phyloP scores from a whole-genome alignment of 2,113 vertebrate genomes.

The Panthera leo region DNA sequence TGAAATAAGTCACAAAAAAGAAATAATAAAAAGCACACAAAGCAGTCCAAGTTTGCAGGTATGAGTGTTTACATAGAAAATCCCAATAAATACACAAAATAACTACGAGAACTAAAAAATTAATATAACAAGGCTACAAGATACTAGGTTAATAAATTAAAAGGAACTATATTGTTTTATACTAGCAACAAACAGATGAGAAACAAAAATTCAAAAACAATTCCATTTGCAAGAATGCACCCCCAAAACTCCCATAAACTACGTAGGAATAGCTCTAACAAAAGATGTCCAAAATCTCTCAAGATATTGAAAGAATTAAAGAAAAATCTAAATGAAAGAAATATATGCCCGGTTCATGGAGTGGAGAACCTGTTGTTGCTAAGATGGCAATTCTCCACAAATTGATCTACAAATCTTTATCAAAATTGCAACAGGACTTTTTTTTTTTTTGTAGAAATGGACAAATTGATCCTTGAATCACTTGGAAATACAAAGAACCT shows the following conservation, averaged over 20 bases:
- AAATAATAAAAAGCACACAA: not conserved
- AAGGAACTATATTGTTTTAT: not conserved
- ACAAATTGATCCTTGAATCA: slow-evolving; percentile 1
- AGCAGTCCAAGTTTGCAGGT: not conserved
- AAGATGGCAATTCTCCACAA: not conserved
- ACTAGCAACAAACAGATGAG: not conserved
- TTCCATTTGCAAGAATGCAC: not conserved
- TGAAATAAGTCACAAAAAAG: slow-evolving; percentile 32
- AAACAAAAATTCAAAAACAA: slow-evolving; percentile 39
- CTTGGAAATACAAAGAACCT: slow-evolving; percentile 4
- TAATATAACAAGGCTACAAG: not conserved
- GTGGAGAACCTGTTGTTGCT: not conserved
- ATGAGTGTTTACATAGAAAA: not conserved
- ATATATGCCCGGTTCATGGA: not conserved
- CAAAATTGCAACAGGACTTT: not conserved
- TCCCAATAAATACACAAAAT: not conserved
- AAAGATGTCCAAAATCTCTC: not conserved
- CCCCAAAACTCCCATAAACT: not conserved
- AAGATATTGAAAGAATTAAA: not conserved
- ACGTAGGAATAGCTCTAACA: not conserved
- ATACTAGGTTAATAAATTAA: not conserved
- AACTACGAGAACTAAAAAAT: not conserved
- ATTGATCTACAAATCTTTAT: not conserved
- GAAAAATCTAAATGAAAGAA: slow-evolving; percentile 12
- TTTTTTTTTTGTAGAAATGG: not conserved